Evolutionary conservation across 2,113 vertebrate species (phyloP).

Genomic region (Columba janthina): DNA sequence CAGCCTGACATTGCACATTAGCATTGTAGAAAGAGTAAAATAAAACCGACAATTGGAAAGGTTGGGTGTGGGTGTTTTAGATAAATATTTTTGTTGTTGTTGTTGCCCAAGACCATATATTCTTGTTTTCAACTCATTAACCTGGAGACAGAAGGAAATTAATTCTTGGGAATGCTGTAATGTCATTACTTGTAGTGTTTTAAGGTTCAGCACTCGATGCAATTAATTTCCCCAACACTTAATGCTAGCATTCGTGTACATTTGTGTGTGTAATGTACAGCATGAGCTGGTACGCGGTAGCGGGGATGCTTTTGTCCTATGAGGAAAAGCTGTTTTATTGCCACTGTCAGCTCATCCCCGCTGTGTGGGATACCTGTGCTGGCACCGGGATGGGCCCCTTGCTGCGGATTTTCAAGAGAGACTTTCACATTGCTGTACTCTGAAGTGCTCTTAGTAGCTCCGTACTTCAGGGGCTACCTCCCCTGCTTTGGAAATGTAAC

Average conservation of each 20-base stretch:
- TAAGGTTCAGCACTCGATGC: not conserved
- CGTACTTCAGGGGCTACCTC: not conserved
- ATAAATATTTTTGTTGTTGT: not conserved
- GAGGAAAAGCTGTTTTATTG: not conserved
- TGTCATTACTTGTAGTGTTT: not conserved
- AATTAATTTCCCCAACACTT: not conserved
- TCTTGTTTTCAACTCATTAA: slow-evolving; percentile 9
- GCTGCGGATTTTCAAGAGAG: too few relatives aligned
- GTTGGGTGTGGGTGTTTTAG: not conserved
- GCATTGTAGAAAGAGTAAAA: not conserved
- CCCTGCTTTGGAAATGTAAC: not conserved
- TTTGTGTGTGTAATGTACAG: too few relatives aligned
- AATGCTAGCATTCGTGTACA: not conserved
- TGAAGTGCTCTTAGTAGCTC: not conserved
- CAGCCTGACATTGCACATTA: not conserved
- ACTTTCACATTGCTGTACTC: fast-evolving
- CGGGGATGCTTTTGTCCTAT: not conserved
- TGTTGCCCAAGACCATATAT: not conserved
- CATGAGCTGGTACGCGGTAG: not conserved
- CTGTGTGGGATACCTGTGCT: too few relatives aligned
- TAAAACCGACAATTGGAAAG: not conserved
- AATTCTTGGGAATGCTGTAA: not conserved
- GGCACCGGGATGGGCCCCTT: fast-evolving
- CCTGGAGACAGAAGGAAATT: not conserved
- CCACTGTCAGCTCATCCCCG: too few relatives aligned